phyloP scores from a whole-genome alignment of 2,797 vertebrate genomes.

The Gadopsis marmoratus region DNA sequence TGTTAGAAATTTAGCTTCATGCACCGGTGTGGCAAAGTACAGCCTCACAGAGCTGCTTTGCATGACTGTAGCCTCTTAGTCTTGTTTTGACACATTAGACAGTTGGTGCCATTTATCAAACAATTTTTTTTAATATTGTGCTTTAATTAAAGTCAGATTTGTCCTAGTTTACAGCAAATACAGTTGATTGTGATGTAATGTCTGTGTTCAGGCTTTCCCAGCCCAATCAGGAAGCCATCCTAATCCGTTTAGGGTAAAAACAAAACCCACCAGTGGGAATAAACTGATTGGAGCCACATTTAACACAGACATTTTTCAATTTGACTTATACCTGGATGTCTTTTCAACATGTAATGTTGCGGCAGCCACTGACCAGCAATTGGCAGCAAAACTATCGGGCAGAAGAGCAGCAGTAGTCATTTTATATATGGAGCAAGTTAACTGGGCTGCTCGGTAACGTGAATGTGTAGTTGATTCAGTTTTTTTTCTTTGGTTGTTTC shows the following conservation, averaged over 20 bases:
- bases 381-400: background rate
- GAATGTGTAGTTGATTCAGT: too few species aligned
- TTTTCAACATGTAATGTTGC: background rate
- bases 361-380: background rate
- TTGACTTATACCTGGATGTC: background rate
- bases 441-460: background rate
- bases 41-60: background rate
- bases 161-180: background rate
- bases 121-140: background rate
- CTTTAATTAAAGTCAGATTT: slow-evolving; percentile 23
- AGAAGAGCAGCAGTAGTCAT: background rate
- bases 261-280: background rate
- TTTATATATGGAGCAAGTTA: background rate
- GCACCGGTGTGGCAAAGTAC: background rate
- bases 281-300: background rate
- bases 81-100: background rate
- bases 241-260: background rate
- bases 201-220: background rate
- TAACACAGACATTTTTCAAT: background rate
- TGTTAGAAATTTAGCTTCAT: background rate
- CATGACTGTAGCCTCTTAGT: background rate
- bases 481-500: background rate
- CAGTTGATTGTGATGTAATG: slow-evolving; percentile 2
- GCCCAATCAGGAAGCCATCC: background rate
- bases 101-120: background rate